Percentiles rank a stretch among this genome's conserved stretches.
Conservation (phyloP, 2,797 vertebrate species). For the Bradypus variegatus region DNA sequence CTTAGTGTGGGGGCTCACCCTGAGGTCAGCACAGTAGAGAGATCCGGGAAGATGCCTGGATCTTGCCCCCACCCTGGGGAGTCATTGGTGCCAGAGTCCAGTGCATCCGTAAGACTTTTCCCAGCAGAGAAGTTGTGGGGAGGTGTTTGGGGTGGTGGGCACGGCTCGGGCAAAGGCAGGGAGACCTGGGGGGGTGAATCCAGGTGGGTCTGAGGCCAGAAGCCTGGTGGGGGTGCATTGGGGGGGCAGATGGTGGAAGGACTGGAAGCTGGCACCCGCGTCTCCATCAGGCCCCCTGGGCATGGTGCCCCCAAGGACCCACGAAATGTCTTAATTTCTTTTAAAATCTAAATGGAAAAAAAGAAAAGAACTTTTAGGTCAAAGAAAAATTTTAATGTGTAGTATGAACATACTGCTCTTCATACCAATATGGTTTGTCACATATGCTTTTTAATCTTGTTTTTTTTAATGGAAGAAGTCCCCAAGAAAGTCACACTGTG, state of each 20-base stretch:
- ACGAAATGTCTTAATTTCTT: background rate
- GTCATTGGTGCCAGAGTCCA: rapidly evolving
- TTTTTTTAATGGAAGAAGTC: background rate
- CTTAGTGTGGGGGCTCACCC: background rate
- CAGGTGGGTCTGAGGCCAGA: background rate
- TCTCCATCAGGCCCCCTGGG: too few relatives aligned
- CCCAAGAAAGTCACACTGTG: rapidly evolving
- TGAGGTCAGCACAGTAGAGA: too few relatives aligned
- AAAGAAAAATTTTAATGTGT: background rate
- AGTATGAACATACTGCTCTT: background rate
- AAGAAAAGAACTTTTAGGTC: background rate
- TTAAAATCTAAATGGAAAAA: background rate
- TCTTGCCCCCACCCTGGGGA: background rate
- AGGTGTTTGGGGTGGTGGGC: rapidly evolving
- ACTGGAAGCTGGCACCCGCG: background rate
- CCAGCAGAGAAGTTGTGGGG: background rate
- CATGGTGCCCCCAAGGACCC: too few relatives aligned
- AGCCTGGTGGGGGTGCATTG: rapidly evolving
- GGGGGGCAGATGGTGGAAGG: too few relatives aligned
- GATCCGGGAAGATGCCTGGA: rapidly evolving
- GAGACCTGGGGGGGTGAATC: rapidly evolving
- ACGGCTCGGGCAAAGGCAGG: rapidly evolving
- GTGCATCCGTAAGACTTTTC: background rate
- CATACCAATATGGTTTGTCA: background rate
- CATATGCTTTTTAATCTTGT: too few relatives aligned